Conservation (phyloP, 2,797 vertebrate species). For the Carapus acus region DNA sequence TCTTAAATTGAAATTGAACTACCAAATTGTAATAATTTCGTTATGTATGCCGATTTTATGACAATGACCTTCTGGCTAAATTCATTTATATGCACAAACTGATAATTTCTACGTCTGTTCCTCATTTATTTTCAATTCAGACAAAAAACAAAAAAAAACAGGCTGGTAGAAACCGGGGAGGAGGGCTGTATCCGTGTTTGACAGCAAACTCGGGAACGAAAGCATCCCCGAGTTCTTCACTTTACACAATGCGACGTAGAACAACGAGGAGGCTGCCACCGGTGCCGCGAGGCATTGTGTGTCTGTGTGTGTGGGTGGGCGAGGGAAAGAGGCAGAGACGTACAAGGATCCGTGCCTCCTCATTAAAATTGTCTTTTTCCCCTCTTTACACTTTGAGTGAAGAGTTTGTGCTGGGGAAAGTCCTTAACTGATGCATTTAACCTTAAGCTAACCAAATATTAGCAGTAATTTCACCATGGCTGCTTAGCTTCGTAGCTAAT, state of each 20-base stretch:
- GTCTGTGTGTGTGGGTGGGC: conserved; percentile 48
- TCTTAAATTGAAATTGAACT: too few relatives aligned
- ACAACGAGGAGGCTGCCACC: conserved; percentile 40
- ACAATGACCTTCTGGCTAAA: background rate
- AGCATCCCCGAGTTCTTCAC: conserved; percentile 42
- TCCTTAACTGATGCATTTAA: conserved; percentile 13
- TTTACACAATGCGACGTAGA: conserved; percentile 48
- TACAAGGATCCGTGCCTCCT: conserved; percentile 30
- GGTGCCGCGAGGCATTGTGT: conserved; percentile 46
- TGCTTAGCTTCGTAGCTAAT: background rate
- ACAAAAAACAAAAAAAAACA: background rate
- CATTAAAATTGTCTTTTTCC: conserved; percentile 27
- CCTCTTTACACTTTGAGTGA: background rate
- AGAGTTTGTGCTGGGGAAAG: conserved; percentile 10
- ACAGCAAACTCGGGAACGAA: conserved; percentile 30
- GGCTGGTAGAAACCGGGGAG: conserved; percentile 6
- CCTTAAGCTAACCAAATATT: conserved; percentile 2
- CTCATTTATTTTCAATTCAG: conserved; percentile 11
- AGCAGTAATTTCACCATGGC: background rate
- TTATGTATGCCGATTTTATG: too few relatives aligned
- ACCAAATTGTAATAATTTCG: too few relatives aligned
- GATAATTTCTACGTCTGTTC: conserved; percentile 21
- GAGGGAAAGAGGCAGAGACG: conserved; percentile 37
- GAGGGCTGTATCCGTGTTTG: conserved; percentile 15
- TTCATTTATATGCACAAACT: conserved; percentile 12